These are phyloP conservation scores for Cheilosia variabilis DNA, from an alignment of 2,888 invertebrate species.

Conservation along the genomic window DNA sequence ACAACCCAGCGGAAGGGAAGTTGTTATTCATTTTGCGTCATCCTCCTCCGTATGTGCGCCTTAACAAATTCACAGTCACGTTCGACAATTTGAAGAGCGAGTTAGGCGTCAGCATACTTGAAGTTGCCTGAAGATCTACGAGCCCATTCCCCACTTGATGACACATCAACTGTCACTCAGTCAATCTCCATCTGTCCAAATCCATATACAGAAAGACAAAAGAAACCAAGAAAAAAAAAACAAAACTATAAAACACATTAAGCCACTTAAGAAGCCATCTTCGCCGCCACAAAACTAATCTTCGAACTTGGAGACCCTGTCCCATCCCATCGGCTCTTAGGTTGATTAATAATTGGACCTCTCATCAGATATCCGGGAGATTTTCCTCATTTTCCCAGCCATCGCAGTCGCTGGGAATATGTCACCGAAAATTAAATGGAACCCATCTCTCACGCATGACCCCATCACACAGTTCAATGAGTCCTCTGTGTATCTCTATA, in stretches of 20 bases:
- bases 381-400: slow-evolving; percentile 55
- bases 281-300: slow-evolving; percentile 67
- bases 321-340: slow-evolving; percentile 37
- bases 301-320: slow-evolving; percentile 30
- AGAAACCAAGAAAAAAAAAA: slow-evolving; percentile 6
- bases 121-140: slow-evolving; percentile 66
- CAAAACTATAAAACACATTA: slow-evolving; percentile 63
- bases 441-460: slow-evolving; percentile 59
- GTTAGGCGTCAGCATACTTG: slow-evolving; percentile 58
- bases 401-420: slow-evolving; percentile 53
- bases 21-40: slow-evolving; percentile 59
- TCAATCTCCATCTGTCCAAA: slow-evolving; percentile 55
- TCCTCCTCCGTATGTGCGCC: slow-evolving; percentile 27
- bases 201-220: slow-evolving; percentile 7
- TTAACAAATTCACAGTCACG: slow-evolving; percentile 72
- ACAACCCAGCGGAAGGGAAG: not conserved
- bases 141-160: slow-evolving; percentile 62
- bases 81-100: slow-evolving; percentile 48
- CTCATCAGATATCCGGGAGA: slow-evolving; percentile 60
- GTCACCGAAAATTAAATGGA: slow-evolving; percentile 63
- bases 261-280: slow-evolving; percentile 75
- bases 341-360: slow-evolving; percentile 70
- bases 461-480: slow-evolving; percentile 33
- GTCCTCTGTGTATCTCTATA: slow-evolving; percentile 14
- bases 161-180: slow-evolving; percentile 74